Evolutionary conservation across 2,888 invertebrate genomes (phyloP).

Genomic region (Lithosia quadra): DNA sequence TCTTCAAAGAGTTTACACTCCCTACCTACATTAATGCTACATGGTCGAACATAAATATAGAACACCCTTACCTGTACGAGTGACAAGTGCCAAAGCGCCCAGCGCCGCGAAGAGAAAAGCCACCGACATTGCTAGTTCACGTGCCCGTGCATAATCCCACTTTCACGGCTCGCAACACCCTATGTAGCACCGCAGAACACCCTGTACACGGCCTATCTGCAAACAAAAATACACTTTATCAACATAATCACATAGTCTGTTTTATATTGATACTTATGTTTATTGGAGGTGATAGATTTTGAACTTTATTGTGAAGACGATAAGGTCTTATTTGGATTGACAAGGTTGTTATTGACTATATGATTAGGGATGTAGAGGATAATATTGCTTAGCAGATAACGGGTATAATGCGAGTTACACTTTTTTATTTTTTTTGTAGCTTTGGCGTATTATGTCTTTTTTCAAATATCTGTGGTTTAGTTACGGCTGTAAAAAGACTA

Average conservation of each 20-base stretch:
- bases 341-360: slow-evolving; percentile 18
- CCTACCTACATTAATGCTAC: slow-evolving; percentile 29
- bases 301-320: slow-evolving; percentile 9
- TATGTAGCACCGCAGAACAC: slow-evolving; percentile 52
- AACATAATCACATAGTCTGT: slow-evolving; percentile 21
- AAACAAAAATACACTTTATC: slow-evolving; percentile 63
- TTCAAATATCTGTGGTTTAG: neutral
- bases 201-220: slow-evolving; percentile 60
- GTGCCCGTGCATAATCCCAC: slow-evolving; percentile 73
- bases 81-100: slow-evolving; percentile 75
- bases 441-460: slow-evolving; percentile 12
- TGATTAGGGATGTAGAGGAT: slow-evolving; percentile 18
- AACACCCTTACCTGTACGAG: slow-evolving; percentile 72
- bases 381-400: slow-evolving; percentile 26
- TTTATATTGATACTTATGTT: slow-evolving; percentile 19
- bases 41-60: slow-evolving; percentile 48
- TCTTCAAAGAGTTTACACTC: slow-evolving; percentile 20
- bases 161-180: slow-evolving; percentile 67
- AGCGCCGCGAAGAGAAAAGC: slow-evolving; percentile 73
- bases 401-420: slow-evolving; percentile 36
- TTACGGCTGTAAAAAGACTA: neutral
- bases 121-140: slow-evolving; percentile 75
- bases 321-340: slow-evolving; percentile 27
- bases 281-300: neutral
- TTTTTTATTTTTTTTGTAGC: slow-evolving; percentile 29